Base-by-base conservation (phyloP, 2,888 invertebrate species). In the Gerris lacustris region DNA sequence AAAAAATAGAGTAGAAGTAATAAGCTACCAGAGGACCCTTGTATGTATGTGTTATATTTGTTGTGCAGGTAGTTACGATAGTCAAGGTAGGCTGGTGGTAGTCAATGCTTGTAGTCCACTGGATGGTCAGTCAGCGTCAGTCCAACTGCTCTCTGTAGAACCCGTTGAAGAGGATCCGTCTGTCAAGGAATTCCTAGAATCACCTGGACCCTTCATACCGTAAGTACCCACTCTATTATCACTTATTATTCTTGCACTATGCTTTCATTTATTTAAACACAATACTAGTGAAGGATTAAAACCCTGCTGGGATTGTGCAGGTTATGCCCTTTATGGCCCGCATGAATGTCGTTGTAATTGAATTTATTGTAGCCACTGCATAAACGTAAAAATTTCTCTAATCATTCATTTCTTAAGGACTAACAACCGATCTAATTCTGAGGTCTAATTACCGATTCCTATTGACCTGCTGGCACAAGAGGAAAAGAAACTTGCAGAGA, bases 161-260 rank as follows among this genome's bases (percentile, higher is more conserved):
- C 80, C 80, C 55, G 70, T 73, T 6, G 73, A 69, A 11, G 84
- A 86, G 76, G 87, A 88, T 80, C 84, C 86, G 17, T 83, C 85
- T 70, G 84, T 84, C 73, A 82, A 84, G 69, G 86, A 90, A 76
- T 82, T 93, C 71, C 84, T 85, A 75, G 82, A 83, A 72, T 92
- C 88, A 81, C 94, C 94, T 47, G 94, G 94, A 6, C 95, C 95
- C 71, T 84, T 95, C 73, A 83, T 91, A 74, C 89, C 83, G 86
- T 86, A 80, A 78, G 81, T 79, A 77, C 45, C 31, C 31, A 31
- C 31, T 31, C 31, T 31, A 62, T 62, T 15, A 2, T 62, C 11
- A 15, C 11, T 62, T 15, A 15, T 62, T 62, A 62, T 76, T 76
- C 76, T 77, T 74, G 70, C 66, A 72, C 67, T 72, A 73, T 73